Conservation (phyloP, 2,113 vertebrate genomes). For the Nesoenas mayeri region DNA sequence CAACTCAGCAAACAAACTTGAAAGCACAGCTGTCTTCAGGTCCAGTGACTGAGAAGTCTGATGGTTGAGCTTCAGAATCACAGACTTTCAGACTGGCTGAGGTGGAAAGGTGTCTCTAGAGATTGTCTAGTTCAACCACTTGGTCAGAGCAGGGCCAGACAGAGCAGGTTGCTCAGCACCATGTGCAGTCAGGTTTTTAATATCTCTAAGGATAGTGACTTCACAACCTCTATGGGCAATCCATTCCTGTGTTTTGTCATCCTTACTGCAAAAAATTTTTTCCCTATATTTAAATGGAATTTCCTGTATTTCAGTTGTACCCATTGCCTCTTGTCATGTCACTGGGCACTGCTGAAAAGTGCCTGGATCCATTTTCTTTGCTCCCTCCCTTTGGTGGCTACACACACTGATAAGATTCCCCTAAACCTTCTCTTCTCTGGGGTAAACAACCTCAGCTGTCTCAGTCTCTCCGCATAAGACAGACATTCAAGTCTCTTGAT, state of each 20-base stretch:
- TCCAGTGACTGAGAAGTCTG: not conserved
- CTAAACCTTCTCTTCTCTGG: not conserved
- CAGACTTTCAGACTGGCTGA: not conserved
- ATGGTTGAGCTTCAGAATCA: not conserved
- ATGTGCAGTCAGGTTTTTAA: not conserved
- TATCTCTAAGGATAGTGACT: not conserved
- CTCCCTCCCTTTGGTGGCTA: not conserved
- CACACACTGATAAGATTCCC: not conserved
- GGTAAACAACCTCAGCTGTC: not conserved
- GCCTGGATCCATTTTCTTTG: not conserved
- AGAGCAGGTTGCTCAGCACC: not conserved
- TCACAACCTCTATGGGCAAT: not conserved
- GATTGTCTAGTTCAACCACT: not conserved
- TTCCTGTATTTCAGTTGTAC: not conserved
- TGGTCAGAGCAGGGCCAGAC: not conserved
- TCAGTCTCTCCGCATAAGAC: not conserved
- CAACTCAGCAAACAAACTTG: not conserved
- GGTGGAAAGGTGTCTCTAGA: not conserved
- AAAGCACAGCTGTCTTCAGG: not conserved
- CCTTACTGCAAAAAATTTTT: not conserved
- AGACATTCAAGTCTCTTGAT: not conserved
- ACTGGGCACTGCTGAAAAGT: not conserved
- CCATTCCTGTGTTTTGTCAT: not conserved
- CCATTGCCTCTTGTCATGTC: not conserved
- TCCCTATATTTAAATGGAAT: not conserved